Evolutionary conservation across 2,797 vertebrate species (phyloP), one percentile per base, ranked within the genome.

Genomic region (Sylvia borin): DNA sequence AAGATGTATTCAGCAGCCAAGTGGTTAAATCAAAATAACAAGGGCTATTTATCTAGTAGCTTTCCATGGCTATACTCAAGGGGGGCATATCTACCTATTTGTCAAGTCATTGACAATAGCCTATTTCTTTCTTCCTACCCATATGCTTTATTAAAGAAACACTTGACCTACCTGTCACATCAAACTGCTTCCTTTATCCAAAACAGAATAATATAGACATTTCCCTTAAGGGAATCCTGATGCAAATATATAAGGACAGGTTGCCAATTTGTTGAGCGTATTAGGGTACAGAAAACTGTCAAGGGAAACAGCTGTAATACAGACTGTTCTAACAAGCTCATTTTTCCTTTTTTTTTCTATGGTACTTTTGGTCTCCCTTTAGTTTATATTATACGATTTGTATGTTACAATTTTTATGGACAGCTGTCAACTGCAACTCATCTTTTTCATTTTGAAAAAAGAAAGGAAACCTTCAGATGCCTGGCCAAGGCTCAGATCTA

Each of bases 211-310:
- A 98, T 98, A 98, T 97, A 98, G 98, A 98, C 97, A 98, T 98
- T 98, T 98, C 98, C 98, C 98, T 97, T 97, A 97, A 98, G 99
- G 99, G 99, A 99, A 98, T 97, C 96, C 75, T 95, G 98, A 99
- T 99, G 98, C 99, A 99, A 99, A 99, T 99, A 98, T 98, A 98
- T 98, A 98, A 99, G 99, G 97, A 98, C 98, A 98, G 97, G 98
- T 98, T 98, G 98, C 99, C 99, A 99, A 99, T 99, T 99, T 99
- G 98, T 98, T 96, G 98, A 97, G 96, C 97, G 93, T 98, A 98
- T 98, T 98, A 98, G 98, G 97, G 98, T 98, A 98, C 98, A 97
- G 97, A 97, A 98, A 98, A 98, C 98, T 93, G 98, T 98, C 98
- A 98, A 98, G 98, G 98, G 98, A 98, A 97, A 98, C 97, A 96